Percentiles rank a stretch among this genome's conserved stretches.
Evolutionary conservation across 2,888 invertebrate genomes (phyloP).

Genomic region (Chromoteleia sp.): DNA sequence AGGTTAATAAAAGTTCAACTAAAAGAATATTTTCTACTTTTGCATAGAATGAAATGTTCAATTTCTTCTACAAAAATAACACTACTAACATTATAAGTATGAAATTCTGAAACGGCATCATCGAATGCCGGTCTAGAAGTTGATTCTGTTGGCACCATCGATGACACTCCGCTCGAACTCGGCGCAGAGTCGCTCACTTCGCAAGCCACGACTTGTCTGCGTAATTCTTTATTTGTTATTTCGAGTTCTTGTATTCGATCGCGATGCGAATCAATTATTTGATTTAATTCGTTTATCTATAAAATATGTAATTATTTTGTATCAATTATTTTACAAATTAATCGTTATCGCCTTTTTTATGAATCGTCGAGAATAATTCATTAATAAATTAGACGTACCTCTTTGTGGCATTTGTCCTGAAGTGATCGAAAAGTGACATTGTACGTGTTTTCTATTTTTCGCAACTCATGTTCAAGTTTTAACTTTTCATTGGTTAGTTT

Average conservation of each 20-base stretch:
- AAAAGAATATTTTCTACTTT: too few relatives aligned
- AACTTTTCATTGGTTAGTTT: slow-evolving; percentile 90
- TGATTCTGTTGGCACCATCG: slow-evolving; percentile 78
- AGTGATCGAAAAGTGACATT: slow-evolving; percentile 78
- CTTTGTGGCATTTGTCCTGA: slow-evolving; percentile 82
- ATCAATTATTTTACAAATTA: background rate
- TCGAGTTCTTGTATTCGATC: slow-evolving; percentile 84
- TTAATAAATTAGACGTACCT: slow-evolving; percentile 73
- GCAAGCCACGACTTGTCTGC: slow-evolving; percentile 80
- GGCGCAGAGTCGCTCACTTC: slow-evolving; percentile 83
- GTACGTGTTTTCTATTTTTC: slow-evolving; percentile 83
- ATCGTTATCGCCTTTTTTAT: too few relatives aligned
- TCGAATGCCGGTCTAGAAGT: slow-evolving; percentile 79
- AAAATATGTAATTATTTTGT: slow-evolving; percentile 14
- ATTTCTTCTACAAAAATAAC: slow-evolving; percentile 2
- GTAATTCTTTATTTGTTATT: slow-evolving; percentile 82
- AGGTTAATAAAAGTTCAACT: too few relatives aligned
- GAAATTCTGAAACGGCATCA: slow-evolving; percentile 80
- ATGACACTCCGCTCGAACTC: slow-evolving; percentile 83
- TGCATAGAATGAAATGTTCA: background rate
- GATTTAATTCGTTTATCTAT: slow-evolving; percentile 84
- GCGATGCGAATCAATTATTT: slow-evolving; percentile 85
- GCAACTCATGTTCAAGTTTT: slow-evolving; percentile 88
- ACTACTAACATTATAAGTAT: slow-evolving; percentile 78
- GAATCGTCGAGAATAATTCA: too few relatives aligned